These are phyloP conservation scores for Laterallus jamaicensis DNA, from an alignment of 2,113 vertebrate species.

Conservation along the genomic window DNA sequence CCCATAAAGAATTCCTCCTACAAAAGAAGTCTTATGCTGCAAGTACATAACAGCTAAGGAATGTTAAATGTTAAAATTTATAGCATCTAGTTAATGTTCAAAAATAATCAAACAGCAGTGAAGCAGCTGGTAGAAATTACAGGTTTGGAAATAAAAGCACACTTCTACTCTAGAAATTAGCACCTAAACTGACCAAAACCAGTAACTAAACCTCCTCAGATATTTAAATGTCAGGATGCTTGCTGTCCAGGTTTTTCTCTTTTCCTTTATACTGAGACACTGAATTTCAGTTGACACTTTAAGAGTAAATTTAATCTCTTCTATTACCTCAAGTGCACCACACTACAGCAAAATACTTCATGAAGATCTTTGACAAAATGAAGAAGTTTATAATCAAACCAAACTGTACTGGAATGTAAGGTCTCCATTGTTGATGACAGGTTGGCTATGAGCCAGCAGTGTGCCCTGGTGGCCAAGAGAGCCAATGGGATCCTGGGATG, in stretches of 20 bases:
- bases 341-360: neutral
- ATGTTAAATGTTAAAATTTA: neutral
- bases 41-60: neutral
- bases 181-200: neutral
- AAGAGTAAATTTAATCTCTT: neutral
- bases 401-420: neutral
- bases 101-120: neutral
- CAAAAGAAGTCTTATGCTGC: neutral
- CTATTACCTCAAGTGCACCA: neutral
- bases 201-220: neutral
- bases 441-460: too few species aligned
- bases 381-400: neutral
- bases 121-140: neutral
- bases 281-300: neutral
- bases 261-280: neutral
- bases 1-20: neutral
- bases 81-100: neutral
- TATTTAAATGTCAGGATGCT: neutral
- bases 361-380: neutral
- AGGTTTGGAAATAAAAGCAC: neutral
- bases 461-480: too few species aligned
- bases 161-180: neutral
- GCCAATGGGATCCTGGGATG: too few species aligned
- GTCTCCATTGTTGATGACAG: too few species aligned
- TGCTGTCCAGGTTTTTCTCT: neutral